phyloP scores from a whole-genome alignment of 2,113 vertebrate genomes.

The Danio rerio region DNA sequence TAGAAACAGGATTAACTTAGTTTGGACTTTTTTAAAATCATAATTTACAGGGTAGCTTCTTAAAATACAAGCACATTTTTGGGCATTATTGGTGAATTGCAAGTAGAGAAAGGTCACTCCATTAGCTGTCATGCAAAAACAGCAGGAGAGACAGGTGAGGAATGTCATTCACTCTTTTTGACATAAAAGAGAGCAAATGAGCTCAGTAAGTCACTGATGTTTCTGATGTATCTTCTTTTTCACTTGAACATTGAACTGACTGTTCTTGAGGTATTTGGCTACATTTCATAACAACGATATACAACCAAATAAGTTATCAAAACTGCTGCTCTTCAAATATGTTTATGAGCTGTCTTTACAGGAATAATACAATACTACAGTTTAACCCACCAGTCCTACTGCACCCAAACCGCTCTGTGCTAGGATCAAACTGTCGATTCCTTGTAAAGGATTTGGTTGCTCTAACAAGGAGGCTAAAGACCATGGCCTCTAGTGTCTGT shows the following conservation, averaged over 20 bases:
- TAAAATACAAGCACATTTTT: neutral
- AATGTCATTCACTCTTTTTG: conserved; percentile 22
- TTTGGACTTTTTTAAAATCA: no score
- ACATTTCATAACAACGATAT: neutral
- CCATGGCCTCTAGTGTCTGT: no score
- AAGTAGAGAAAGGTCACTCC: conserved; percentile 1
- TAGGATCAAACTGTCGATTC: no score
- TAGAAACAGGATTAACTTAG: no score
- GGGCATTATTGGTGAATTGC: neutral
- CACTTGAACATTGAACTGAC: conserved; percentile 1
- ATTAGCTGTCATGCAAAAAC: conserved; percentile 2
- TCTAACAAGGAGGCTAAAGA: no score
- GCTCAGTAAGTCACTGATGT: conserved; percentile 19
- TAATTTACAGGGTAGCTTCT: no score
- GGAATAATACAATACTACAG: neutral
- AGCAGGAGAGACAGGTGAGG: conserved; percentile 29
- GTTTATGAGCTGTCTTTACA: neutral
- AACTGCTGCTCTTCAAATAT: neutral
- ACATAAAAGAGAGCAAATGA: conserved; percentile 30
- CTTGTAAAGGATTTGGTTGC: no score
- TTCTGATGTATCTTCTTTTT: neutral
- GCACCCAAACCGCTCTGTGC: no score
- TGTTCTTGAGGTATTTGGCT: neutral
- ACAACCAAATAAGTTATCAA: neutral
- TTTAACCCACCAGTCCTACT: no score